Base-by-base conservation (phyloP, 2,888 invertebrate genomes). In the Dynastes tityus region DNA sequence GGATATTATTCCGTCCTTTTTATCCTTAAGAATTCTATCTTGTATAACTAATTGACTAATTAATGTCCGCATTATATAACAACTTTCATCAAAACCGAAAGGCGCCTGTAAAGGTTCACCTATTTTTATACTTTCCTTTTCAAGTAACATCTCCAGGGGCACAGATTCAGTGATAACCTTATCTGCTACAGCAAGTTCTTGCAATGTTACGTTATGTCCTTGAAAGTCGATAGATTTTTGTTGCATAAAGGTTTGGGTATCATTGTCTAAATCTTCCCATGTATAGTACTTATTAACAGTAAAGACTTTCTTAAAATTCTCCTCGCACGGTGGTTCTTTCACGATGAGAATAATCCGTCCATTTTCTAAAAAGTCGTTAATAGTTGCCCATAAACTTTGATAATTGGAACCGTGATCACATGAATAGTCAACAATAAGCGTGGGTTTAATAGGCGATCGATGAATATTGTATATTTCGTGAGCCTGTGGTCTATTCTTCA, bases 31-130 rank as follows among this genome's bases (percentile, higher is more conserved):
- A 8, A 45, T 45, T 9, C 9, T 45, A 45, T 45, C 45, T 45
- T 45, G 1, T 45, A 45, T 45, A 45, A 45, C 9, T 45, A 45
- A 45, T 45, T 8, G 45, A 9, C 45, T 45, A 2, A 45, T 45
- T 8, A 45, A 32, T 32, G 40, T 64, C 6, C 65, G n/a, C 3
- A n/a, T 9, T 16, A 67, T 37, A 8, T 67, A 67, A 16, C 8
- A 67, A n/a, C 40, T n/a, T 37, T 67, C 68, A 29, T 68, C 27
- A 6, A 51, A 68, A 27, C 49, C 51, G 51, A 51, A 68, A 22
- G 68, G 22, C 1, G 11, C 11, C 3, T 16, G 29, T 13, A 68
- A 68, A 8, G 51, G 13, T 27, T 68, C 49, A 5, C 51, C 68
- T 8, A 68, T 51, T 22, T 51, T 51, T 13, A 51, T 49, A 1